These are phyloP conservation scores for Halyomorpha halys DNA, from an alignment of 1,140 invertebrate species.

Conservation along the genomic window DNA sequence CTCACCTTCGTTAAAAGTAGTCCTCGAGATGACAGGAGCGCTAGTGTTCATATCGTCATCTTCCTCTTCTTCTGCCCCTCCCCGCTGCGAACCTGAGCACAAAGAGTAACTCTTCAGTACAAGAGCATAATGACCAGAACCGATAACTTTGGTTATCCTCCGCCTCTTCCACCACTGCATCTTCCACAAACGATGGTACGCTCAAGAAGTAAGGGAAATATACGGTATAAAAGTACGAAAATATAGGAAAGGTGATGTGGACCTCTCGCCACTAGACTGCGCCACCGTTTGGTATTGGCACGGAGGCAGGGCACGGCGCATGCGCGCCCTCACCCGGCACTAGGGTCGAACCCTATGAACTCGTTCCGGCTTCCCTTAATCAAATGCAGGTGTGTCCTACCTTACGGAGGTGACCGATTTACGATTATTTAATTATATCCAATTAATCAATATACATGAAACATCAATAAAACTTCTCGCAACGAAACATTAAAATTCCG, in stretches of 20 bases:
- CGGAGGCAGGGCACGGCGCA: neutral
- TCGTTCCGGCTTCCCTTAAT: neutral
- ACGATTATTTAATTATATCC: no score
- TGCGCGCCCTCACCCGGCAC: neutral
- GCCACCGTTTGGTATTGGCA: neutral
- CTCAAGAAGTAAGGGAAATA: neutral
- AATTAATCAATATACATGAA: no score
- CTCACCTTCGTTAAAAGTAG: slow-evolving; percentile 30
- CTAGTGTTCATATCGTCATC: neutral
- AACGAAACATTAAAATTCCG: no score
- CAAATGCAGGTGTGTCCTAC: neutral
- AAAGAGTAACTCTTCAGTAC: slow-evolving; percentile 24
- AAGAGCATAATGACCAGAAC: slow-evolving; percentile 30
- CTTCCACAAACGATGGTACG: neutral
- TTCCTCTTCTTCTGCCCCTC: slow-evolving; percentile 18
- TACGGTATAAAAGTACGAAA: neutral
- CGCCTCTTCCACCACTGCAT: slow-evolving; percentile 32
- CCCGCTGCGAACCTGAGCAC: slow-evolving; percentile 18
- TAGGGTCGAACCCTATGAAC: neutral
- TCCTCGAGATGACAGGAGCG: slow-evolving; percentile 18
- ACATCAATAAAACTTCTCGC: no score
- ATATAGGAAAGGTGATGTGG: neutral
- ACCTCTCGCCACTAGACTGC: slow-evolving; percentile 4
- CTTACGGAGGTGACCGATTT: no score
- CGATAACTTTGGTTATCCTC: slow-evolving; percentile 30